Conservation (phyloP, 2,113 vertebrate genomes). For the Pelmatolapia mariae region DNA sequence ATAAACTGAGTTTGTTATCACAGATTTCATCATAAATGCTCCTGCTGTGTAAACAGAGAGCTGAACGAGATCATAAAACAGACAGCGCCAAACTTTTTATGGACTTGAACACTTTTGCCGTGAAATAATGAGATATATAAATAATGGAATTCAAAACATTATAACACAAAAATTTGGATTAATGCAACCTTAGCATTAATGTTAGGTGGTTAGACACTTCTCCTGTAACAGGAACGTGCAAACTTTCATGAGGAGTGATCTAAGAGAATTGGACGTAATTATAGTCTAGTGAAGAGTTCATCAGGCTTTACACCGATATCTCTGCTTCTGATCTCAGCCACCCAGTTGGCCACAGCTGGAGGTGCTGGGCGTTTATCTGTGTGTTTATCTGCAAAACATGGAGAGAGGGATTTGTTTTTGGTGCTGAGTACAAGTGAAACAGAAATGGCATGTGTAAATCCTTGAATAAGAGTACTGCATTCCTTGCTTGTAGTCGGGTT, state of each 20-base stretch:
- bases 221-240: neutral
- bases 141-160: neutral
- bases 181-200: neutral
- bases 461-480: neutral
- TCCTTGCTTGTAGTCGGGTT: neutral
- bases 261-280: neutral
- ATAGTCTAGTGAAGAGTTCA: neutral
- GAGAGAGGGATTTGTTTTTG: neutral
- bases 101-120: neutral
- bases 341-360: neutral
- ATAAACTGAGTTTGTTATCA: neutral
- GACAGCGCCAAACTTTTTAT: neutral
- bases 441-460: neutral
- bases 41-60: neutral
- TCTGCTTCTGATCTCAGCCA: slow-evolving; percentile 12
- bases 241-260: neutral
- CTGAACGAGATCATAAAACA: neutral
- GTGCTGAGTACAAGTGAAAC: neutral
- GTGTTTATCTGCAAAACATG: neutral
- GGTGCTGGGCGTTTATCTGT: neutral
- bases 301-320: neutral
- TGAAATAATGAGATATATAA: neutral
- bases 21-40: neutral
- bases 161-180: neutral
- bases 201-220: neutral